phyloP scores from a whole-genome alignment of 2,797 vertebrate genomes.

The Clarias laeviceps region DNA sequence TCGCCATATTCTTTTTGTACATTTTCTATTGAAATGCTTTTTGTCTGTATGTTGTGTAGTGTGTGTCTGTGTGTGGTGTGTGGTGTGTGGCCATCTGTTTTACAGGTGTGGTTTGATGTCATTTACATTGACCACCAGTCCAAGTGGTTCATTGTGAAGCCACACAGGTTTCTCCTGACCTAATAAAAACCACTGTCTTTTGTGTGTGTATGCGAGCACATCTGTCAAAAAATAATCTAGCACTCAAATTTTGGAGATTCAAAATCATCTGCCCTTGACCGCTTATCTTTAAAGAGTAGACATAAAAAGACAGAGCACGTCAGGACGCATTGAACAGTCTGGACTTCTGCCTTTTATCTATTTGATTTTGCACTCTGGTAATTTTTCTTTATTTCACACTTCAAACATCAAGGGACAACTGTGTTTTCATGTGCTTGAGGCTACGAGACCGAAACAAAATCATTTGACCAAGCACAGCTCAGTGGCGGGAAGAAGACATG shows the following conservation, averaged over 20 bases:
- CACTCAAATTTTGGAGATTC: slow-evolving; percentile 55
- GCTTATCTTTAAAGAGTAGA: slow-evolving; percentile 70
- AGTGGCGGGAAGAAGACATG: slow-evolving; percentile 48
- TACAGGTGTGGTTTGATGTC: not conserved
- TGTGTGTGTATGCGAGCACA: not conserved
- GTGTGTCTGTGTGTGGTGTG: not conserved
- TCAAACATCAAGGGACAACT: slow-evolving; percentile 83
- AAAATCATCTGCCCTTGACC: slow-evolving; percentile 76
- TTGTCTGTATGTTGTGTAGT: not conserved
- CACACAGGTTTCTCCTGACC: slow-evolving; percentile 7
- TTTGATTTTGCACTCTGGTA: slow-evolving; percentile 85
- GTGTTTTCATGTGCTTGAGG: slow-evolving; percentile 83
- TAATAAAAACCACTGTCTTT: not conserved
- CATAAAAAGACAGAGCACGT: slow-evolving; percentile 77
- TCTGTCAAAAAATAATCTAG: slow-evolving; percentile 5
- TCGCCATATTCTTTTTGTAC: not conserved
- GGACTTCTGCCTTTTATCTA: slow-evolving; percentile 77
- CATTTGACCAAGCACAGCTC: slow-evolving; percentile 71
- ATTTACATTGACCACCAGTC: slow-evolving; percentile 20
- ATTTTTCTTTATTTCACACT: slow-evolving; percentile 82
- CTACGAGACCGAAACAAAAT: slow-evolving; percentile 80
- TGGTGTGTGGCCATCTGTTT: not conserved
- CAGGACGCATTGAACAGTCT: slow-evolving; percentile 78
- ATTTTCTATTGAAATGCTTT: not conserved
- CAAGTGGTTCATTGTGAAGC: slow-evolving; percentile 20